phyloP scores from a whole-genome alignment of 1,140 invertebrate species.

The Euura saliciscinereae region DNA sequence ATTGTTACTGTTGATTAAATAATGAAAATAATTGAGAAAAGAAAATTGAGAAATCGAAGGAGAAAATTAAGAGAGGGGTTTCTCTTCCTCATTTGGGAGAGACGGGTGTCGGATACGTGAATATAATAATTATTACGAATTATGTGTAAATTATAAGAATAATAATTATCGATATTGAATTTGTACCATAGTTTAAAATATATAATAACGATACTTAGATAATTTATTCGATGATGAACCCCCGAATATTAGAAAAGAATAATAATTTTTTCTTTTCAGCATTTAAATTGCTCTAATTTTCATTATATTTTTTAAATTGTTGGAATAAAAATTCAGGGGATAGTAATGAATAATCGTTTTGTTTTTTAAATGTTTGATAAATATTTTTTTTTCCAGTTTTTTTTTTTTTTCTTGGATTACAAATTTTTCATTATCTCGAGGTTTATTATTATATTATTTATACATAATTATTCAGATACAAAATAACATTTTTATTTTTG shows the following conservation, averaged over 20 bases:
- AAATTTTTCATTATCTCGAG: background rate
- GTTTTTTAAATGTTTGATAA: background rate
- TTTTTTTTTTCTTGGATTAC: background rate
- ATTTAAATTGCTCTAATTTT: background rate
- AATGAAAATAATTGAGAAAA: no score
- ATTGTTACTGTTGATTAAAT: no score
- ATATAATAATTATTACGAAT: background rate
- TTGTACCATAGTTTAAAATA: conserved; percentile 48
- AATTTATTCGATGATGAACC: conserved; percentile 31
- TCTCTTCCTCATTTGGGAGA: no score
- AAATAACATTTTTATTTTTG: conserved; percentile 3
- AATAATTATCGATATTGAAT: conserved; percentile 20
- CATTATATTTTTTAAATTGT: conserved; percentile 12
- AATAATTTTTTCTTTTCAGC: conserved; percentile 14
- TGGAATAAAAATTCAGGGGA: conserved; percentile 4
- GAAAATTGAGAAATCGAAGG: background rate
- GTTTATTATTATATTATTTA: background rate
- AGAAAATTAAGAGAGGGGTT: background rate
- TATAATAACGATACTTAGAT: background rate
- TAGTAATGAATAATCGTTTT: background rate
- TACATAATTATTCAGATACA: background rate
- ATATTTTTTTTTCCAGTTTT: background rate
- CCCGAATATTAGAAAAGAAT: conserved; percentile 10
- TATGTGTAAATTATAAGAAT: background rate
- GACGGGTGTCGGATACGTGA: background rate